Base-by-base conservation (phyloP, 2,113 vertebrate genomes). In the Pygoscelis antarcticus region DNA sequence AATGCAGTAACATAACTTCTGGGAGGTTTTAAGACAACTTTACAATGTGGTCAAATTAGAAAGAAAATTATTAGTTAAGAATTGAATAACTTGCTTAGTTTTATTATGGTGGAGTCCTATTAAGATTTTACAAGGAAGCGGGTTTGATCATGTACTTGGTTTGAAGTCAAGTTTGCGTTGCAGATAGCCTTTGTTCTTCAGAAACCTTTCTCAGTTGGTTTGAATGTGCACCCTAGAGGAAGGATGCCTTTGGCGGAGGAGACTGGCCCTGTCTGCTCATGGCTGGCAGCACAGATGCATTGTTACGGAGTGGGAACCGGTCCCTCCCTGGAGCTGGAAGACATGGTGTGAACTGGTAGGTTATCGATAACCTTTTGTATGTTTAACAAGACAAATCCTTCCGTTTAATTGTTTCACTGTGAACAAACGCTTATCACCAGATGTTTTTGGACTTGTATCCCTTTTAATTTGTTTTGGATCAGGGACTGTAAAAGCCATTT, bases 391-490 rank as follows among this genome's bases (percentile, higher is more conserved):
- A 42, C 79, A 85, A 76, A 85, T 95, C 96, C 85, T 97, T 97
- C 95, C 87, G 62, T 68, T 95, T 55, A 32, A 91, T 97, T 97
- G 96, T 98, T 96, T 84, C 34, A 4, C 52, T n/a, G 74, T 27
- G 92, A 95, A 36, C 83, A 38, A 49, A 38, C 0, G 16, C 90
- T 89, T 94, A 95, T 92, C 91, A 75, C 90, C 29, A 71, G 95
- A 86, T 92, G 65, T 32, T 82, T 88, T 76, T 65, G 64, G 76
- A 72, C 90, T 89, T 65, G 83, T 83, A 74, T 69, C 72, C 84
- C 46, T 89, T 83, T 74, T 47, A 62, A 89, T 97, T 96, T 95
- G 93, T 91, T 95, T 97, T 97, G 90, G 95, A 95, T 90, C 74
- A 5, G 57, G 77, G 76, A 61, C 34, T 66, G 76, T 74, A 83